Base-by-base conservation (phyloP, 2,113 vertebrate genomes). In the Phoenicopterus ruber region DNA sequence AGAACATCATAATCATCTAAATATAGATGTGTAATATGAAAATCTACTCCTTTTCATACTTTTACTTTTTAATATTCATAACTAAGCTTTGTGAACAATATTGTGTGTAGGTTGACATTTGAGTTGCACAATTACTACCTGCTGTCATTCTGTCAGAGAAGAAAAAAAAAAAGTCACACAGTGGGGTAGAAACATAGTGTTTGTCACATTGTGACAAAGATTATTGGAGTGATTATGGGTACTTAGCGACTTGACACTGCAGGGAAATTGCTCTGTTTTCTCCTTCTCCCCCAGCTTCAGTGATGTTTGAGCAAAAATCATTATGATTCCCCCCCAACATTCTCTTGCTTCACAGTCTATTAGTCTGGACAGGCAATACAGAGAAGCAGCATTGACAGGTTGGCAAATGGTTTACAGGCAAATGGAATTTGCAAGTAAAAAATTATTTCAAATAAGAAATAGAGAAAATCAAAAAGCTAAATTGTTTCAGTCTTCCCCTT, bases 71-170 rank as follows among this genome's bases (percentile, higher is more conserved):
- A 79, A 85, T 82, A 76, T 96, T 95, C 82, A 31, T 69, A 92
- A 84, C 69, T 58, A 55, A 93, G 82, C 69, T 88, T 90, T 82
- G 61, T 79, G 93, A 96, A 84, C 91, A 94, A 58, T 71, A 52
- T 83, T 93, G 36, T 70, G 74, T 95, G 95, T 96, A 93, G 95
- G 97, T 81, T 96, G 94, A 85, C 88, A 55, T 89, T 86, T 92
- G 73, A 95, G 87, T 79, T 89, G 81, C 89, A 87, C 93, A 80
- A 94, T 97, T 96, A 91, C 93, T 97, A 85, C 96, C 96, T 97
- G 89, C 95, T 96, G 94, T 84, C 77, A 40, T 92, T 90, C 80
- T 96, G 88, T 96, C 95, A 97, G 67, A 52, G 63, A 17, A 63
- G 28, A 3, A 6, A 69, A 55, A 76, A 40, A 54, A 93, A 58